Evolutionary conservation across 2,888 invertebrate species (phyloP), one percentile per base, ranked within the genome.

Genomic region (Podotricha telesiphe): DNA sequence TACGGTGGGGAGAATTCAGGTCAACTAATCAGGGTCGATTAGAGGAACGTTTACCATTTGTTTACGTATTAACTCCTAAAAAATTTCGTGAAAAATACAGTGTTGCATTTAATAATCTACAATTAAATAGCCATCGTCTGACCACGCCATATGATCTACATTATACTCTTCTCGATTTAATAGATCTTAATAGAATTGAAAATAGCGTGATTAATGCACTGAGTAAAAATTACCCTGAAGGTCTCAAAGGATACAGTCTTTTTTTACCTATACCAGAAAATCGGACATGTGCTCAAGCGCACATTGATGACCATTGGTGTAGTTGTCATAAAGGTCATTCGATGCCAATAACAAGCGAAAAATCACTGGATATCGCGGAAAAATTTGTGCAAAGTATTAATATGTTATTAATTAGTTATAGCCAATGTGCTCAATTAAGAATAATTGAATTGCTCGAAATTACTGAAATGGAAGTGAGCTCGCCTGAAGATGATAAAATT

Each of bases 41-140:
- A 79, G 98, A 98, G 86, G 98, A 97, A 83, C 94, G 97, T 55
- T 92, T 98, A 66, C 98, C 98, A 0, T 95, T 97, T 73, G 87
- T 97, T 17, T 95, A 95, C 76, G 80, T 96, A 0, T 84, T 95
- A 6, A 87, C 97, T 62, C 98, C 98, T 0, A 80, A 89, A 10
- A 95, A 95, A 94, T 96, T 97, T 85, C 91, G 87, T 69, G 79
- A 87, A 22, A 90, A 87, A 68, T 96, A 95, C 82, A 92, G 94
- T 5, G 71, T 84, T 10, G 95, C 96, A 0, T 90, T 94, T 71
- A 80, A 85, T 0, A 96, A 96, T 84, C 83, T 98, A 45, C 86
- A 88, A 65, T 81, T 80, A 19, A 98, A 98, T 83, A 84, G 94
- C 0, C 87, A 88, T 67, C 94, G 95, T 56, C 91, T 98, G 6